Conservation (phyloP, 2,797 vertebrate species). For the Hipposideros larvatus region DNA sequence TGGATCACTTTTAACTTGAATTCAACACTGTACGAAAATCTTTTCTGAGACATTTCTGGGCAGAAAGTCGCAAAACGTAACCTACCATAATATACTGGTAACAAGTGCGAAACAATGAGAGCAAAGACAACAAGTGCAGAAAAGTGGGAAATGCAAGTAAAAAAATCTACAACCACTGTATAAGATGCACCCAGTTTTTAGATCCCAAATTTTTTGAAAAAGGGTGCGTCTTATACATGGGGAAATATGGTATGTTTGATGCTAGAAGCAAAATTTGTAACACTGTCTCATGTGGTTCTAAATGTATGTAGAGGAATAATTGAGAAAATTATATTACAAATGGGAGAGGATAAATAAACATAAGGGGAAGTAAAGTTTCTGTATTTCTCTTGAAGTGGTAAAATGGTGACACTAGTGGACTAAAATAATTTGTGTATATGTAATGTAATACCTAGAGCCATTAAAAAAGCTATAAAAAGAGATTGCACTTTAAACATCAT, state of each 20-base stretch:
- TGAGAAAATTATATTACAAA: background rate
- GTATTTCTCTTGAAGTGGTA: background rate
- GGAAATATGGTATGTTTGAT: background rate
- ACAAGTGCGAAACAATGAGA: too few species aligned
- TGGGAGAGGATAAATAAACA: background rate
- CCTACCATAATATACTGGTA: too few species aligned
- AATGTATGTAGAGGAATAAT: background rate
- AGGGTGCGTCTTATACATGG: too few species aligned
- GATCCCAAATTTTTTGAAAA: too few species aligned
- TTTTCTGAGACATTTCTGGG: too few species aligned
- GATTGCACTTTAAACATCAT: background rate
- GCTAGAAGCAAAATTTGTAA: background rate
- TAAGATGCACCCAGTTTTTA: too few species aligned
- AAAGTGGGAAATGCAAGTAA: too few species aligned
- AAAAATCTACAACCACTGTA: too few species aligned
- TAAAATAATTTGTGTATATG: background rate
- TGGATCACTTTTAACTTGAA: too few species aligned
- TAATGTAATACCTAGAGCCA: background rate
- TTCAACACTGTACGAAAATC: too few species aligned
- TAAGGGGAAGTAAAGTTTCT: background rate
- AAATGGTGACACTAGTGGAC: background rate
- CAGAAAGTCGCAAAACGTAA: too few species aligned
- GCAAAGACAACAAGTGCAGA: too few species aligned
- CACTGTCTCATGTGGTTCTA: background rate
- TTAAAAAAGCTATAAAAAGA: background rate